Percentiles rank a stretch among this genome's conserved stretches.
Evolutionary conservation across 2,113 vertebrate genomes (phyloP).

Genomic region (Orycteropus afer): DNA sequence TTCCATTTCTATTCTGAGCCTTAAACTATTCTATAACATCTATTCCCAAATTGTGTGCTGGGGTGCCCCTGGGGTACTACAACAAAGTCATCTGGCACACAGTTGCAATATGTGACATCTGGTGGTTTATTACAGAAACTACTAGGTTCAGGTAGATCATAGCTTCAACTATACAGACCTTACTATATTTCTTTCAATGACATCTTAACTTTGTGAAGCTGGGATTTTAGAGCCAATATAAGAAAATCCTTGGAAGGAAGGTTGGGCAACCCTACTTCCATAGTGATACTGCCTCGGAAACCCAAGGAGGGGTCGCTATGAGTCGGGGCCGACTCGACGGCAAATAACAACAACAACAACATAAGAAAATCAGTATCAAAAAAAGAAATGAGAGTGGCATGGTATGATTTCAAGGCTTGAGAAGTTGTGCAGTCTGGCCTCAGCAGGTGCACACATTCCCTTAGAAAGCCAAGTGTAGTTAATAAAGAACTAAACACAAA

Average conservation of each 20-base stretch:
- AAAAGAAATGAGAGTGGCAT: neutral
- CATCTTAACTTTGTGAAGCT: neutral
- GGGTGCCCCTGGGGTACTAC: neutral
- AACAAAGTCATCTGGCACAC: neutral
- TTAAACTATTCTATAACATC: neutral
- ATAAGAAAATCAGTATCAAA: no score
- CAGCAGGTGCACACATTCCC: neutral
- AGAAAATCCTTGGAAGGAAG: no score
- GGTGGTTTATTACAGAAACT: neutral
- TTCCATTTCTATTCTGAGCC: neutral
- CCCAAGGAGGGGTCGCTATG: no score
- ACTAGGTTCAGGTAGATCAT: neutral
- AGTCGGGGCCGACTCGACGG: no score
- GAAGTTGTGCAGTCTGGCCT: neutral
- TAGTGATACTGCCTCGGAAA: no score
- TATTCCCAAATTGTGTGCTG: neutral
- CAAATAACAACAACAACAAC: no score
- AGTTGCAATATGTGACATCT: neutral
- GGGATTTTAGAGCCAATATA: neutral
- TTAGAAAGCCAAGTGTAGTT: neutral
- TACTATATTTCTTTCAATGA: neutral
- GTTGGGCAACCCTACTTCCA: no score
- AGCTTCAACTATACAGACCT: neutral
- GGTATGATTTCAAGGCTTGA: neutral
- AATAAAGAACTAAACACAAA: constrained; percentile 42